phyloP scores from a whole-genome alignment of 2,888 invertebrate species.

The Spilarctia lutea region DNA sequence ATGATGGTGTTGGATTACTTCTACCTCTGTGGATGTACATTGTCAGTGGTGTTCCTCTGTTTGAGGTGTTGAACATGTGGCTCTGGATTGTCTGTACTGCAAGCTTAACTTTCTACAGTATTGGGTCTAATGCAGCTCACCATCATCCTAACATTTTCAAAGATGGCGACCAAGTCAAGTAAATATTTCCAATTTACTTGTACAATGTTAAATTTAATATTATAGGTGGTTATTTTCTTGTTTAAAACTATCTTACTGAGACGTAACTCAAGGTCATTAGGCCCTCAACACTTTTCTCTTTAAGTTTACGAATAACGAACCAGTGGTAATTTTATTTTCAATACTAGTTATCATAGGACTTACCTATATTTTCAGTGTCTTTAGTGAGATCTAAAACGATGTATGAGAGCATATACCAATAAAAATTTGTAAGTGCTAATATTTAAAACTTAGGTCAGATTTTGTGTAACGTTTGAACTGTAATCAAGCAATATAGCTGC shows the following conservation, averaged over 20 bases:
- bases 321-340: no score
- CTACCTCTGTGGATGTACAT: conserved; percentile 79
- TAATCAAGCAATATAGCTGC: not conserved
- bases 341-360: no score
- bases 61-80: conserved; percentile 83
- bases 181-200: conserved; percentile 25
- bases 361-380: not conserved
- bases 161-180: conserved; percentile 91
- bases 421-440: no score
- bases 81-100: conserved; percentile 83
- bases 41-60: conserved; percentile 63
- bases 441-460: not conserved
- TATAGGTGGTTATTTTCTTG: not conserved
- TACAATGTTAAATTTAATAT: not conserved
- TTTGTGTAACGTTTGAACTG: not conserved
- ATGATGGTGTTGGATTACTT: conserved; percentile 69
- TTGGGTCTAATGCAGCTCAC: conserved; percentile 92
- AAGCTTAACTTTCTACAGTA: conserved; percentile 87
- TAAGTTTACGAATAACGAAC: no score
- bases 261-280: not conserved
- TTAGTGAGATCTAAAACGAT: not conserved
- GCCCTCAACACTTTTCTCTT: no score
- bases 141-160: conserved; percentile 90
- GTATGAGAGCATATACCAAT: no score
- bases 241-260: not conserved